Base-by-base conservation (phyloP, 2,888 invertebrate genomes). In the Pyrocoelia pectoralis region DNA sequence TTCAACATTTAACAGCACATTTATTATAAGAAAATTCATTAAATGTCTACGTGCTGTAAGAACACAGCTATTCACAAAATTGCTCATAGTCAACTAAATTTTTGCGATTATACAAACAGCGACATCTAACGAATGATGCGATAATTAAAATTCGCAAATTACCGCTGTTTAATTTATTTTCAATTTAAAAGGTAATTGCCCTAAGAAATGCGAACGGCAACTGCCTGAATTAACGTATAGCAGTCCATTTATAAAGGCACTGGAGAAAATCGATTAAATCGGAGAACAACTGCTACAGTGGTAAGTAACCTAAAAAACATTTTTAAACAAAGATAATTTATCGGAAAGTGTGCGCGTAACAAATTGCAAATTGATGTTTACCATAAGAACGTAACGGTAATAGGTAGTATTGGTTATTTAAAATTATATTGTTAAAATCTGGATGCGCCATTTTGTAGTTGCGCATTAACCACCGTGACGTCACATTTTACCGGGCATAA, bases 111-210 rank as follows among this genome's bases (percentile, higher is more conserved):
- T 52, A 33, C 41, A 53, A 33, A 41, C 8, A 19, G 43, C 66
- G 67, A 51, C 67, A 67, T 65, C 67, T 65, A 28, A 14, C 41
- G 48, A 29, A 17, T 4, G 9, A 12, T 29, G 29, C 50, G n/a
- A 1, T 10, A 62, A 58, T 12, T 46, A 24, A 56, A 65, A 67
- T 67, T 68, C 61, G 68, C 68, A 51, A 65, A 61, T 56, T 59
- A 46, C 19, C 49, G 56, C 43, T 41, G 28, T 46, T 52, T 15
- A 29, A 10, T 33, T 40, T 12, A 48, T 50, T 24, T 49, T n/a
- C 40, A 54, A 17, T 28, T 40, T 24, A 40, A 61, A 54, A n/a
- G n/a, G 49, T 24, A 24, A 24, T 24, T 24, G 24, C 24, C n/a
- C n/a, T n/a, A n/a, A n/a, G n/a, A 24, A 24, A 24, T 24, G 8